Evolutionary conservation across 2,113 vertebrate genomes (phyloP).

Genomic region (Arizona elegans): DNA sequence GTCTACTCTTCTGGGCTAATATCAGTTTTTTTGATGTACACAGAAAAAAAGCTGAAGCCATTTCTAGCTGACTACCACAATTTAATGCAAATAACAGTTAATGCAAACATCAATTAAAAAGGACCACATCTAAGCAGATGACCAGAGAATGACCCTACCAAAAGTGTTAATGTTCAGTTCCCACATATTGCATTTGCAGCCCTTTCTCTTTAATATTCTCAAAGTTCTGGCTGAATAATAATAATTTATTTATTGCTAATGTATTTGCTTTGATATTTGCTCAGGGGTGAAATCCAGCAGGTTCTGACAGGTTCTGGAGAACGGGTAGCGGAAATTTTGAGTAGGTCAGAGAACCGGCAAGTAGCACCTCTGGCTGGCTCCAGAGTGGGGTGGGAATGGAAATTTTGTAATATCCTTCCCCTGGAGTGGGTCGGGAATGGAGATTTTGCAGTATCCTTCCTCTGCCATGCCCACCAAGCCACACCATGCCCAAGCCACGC

Average conservation of each 20-base stretch:
- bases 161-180: not conserved
- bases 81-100: not conserved
- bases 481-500: too few species aligned
- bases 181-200: not conserved
- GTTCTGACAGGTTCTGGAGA: too few species aligned
- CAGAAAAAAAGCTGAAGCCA: not conserved
- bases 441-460: too few species aligned
- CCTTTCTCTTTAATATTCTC: rapidly evolving
- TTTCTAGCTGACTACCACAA: not conserved
- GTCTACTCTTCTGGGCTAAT: not conserved
- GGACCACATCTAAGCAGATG: not conserved
- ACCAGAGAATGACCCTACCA: not conserved
- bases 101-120: not conserved
- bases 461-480: too few species aligned
- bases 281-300: too few species aligned
- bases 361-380: too few species aligned
- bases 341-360: too few species aligned
- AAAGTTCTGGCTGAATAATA: rapidly evolving
- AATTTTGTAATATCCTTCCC: too few species aligned
- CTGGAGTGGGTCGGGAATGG: too few species aligned
- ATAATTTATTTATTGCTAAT: not conserved
- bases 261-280: too few species aligned
- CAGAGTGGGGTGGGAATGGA: too few species aligned
- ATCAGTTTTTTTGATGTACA: not conserved
- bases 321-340: too few species aligned